Percentiles rank a stretch among this genome's conserved stretches.
phyloP scores from a whole-genome alignment of 1,140 invertebrate species.

The Scaptomyza montana region DNA sequence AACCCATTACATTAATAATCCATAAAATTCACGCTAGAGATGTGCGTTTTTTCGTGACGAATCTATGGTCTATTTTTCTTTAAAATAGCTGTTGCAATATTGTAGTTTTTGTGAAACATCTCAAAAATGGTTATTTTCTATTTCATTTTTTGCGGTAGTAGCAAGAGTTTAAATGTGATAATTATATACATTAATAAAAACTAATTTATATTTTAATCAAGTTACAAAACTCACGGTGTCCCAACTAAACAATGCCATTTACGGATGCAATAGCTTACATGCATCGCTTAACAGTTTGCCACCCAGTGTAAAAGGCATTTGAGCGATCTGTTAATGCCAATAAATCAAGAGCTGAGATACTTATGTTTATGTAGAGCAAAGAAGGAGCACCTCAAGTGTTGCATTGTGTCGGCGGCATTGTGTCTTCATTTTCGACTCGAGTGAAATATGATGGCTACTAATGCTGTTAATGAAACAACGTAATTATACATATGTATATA shows the following conservation, averaged over 20 bases:
- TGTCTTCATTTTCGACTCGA: slow-evolving; percentile 27
- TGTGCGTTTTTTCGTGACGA: slow-evolving; percentile 15
- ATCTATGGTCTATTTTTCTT: no score
- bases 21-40: slow-evolving; percentile 60
- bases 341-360: slow-evolving; percentile 59
- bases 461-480: slow-evolving; percentile 81
- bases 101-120: no score
- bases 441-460: slow-evolving; percentile 79
- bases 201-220: no score
- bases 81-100: no score
- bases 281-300: slow-evolving; percentile 54
- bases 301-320: slow-evolving; percentile 64
- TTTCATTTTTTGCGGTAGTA: no score
- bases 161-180: no score
- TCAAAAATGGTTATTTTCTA: no score
- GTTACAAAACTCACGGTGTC: not conserved
- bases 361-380: not conserved
- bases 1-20: slow-evolving; percentile 82
- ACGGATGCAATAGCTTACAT: not conserved
- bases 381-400: slow-evolving; percentile 57
- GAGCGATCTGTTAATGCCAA: slow-evolving; percentile 67
- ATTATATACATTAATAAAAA: no score
- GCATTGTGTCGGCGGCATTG: slow-evolving; percentile 41
- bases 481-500: slow-evolving; percentile 56
- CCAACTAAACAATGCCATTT: not conserved